Percentiles rank a stretch among this genome's conserved stretches.
Conservation (phyloP, 2,113 vertebrate species). For the Istiophorus platypterus region DNA sequence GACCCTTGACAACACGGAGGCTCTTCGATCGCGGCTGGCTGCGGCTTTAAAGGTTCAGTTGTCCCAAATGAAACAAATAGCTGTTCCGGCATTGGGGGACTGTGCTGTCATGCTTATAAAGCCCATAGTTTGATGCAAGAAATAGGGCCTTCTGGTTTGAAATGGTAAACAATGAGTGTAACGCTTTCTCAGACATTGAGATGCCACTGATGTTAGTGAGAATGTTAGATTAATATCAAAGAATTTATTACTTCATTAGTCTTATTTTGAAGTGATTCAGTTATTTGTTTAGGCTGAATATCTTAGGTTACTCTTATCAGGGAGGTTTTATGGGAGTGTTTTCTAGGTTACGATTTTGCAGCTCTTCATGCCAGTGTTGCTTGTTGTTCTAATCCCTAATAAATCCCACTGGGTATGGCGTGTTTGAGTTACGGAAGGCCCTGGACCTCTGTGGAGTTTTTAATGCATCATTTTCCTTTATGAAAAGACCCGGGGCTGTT, state of each 20-base stretch:
- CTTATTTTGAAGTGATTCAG: neutral
- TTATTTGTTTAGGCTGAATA: conserved; percentile 5
- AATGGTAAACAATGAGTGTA: neutral
- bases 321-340: neutral
- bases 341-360: conserved; percentile 14
- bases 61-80: conserved; percentile 49
- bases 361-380: neutral
- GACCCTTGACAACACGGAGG: conserved; percentile 53
- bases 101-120: conserved; percentile 29
- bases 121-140: conserved; percentile 49
- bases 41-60: conserved; percentile 59
- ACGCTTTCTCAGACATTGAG: neutral
- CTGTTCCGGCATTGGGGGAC: conserved; percentile 3
- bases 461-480: conserved; percentile 74
- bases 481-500: conserved; percentile 66
- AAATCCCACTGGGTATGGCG: conserved; percentile 57
- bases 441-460: conserved; percentile 58
- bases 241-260: too few species aligned
- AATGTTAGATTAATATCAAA: neutral
- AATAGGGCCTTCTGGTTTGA: conserved; percentile 24
- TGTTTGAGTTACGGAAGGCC: conserved; percentile 71
- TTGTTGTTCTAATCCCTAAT: conserved; percentile 53
- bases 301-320: neutral
- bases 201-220: neutral
- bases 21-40: conserved; percentile 34